Evolutionary conservation across 2,888 invertebrate species (phyloP), one percentile per base, ranked within the genome.

Genomic region (Pegoplata infirma): DNA sequence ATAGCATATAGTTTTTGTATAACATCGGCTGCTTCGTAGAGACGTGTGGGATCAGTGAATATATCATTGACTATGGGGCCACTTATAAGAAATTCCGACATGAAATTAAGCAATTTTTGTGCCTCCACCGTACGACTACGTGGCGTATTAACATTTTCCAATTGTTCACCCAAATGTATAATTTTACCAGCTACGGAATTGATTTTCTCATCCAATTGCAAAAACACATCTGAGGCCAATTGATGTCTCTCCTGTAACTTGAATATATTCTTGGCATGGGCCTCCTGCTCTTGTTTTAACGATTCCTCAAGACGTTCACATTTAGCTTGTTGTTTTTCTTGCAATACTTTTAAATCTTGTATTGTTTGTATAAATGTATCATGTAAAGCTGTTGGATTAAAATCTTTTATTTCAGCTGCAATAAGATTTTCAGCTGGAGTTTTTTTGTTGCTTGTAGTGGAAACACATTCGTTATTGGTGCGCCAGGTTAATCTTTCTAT

Each of bases 161-260:
- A 91, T 88, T 99, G 99, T 90, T 99, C 99, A 0, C 99, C 99
- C n/a, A 99, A 92, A 90, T 99, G 98, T 55, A 99, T 93, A 0
- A 99, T 99, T 90, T 98, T 97, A 0, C 98, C 98, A 0, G 99
- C 98, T 51, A 99, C 99, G 72, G 95, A 95, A 84, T 98, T 98
- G 86, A 99, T 98, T 84, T 98, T 94, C 85, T 97, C 97, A 89
- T 99, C 99, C 63, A 99, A 89, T 81, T 97, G 95, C 90, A 97
- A 96, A 88, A 98, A 98, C 83, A 96, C 94, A 82, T 94, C 94
- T 49, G 97, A 95, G 58, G 97, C 95, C 77, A 93, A 92, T 94
- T 96, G 95, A 88, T 97, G 97, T 84, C 94, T 94, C 68, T 96
- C 96, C 89, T 96, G 94, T 21, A 98, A 92, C 83, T 94, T 94